Base-by-base conservation (phyloP, 2,888 invertebrate species). In the Parascotia fuliginaria region DNA sequence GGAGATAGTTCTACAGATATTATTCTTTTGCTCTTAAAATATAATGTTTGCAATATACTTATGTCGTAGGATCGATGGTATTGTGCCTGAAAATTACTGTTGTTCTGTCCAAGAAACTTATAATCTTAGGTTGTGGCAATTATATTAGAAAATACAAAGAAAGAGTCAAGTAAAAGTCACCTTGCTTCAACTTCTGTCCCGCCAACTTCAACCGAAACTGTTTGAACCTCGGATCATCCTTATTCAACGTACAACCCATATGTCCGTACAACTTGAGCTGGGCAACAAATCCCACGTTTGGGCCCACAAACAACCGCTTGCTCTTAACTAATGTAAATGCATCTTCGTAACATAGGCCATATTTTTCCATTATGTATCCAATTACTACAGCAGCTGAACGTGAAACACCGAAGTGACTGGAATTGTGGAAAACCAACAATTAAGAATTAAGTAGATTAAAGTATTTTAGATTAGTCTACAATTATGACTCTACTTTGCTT, bases 371-470 rank as follows among this genome's bases (percentile, higher is more conserved):
- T 9, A 97, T 85, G 79, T 95, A 97, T 0, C 96, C 97, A 47
- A 97, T 95, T 0, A 98, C 96, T 2, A 98, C 93, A 0, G 98
- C 95, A 0, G 97, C 96, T 79, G 98, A 98, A 43, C 98, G 94
- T 0, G 98, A 98, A 2, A 98, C 96, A 9, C 98, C 98, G 72
- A 96, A 98, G 80, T 97, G 97, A 84, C 96, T 96, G 81, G 31
- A 83, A 81, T 28, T 0, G 42, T 15, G 15, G 38, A 15, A 7
- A 33, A 12, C 6, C 3, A 15, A 15, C 9, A 33, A 12, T 33
- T 33, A n/a, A n/a, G n/a, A n/a, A n/a, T n/a, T n/a, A n/a, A n/a
- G n/a, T n/a, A n/a, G n/a, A n/a, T n/a, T n/a, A n/a, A n/a, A n/a
- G n/a, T n/a, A n/a, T n/a, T n/a, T n/a, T n/a, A n/a, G n/a, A n/a